Percentiles rank a stretch among this genome's conserved stretches.
phyloP scores from a whole-genome alignment of 2,888 invertebrate genomes.

The Caenorhabditis zanzibari region DNA sequence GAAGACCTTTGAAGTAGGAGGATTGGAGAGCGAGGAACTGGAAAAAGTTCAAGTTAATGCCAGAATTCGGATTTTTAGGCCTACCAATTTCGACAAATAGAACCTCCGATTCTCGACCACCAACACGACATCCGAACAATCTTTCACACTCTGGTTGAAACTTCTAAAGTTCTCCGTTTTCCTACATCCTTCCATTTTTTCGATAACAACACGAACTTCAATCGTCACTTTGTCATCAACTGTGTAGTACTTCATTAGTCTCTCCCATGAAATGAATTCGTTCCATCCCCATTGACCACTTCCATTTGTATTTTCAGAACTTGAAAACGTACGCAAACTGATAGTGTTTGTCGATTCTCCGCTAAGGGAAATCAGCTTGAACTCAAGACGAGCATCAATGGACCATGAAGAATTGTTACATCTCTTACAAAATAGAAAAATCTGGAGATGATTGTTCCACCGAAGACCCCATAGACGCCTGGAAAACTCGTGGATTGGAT shows the following conservation, averaged over 20 bases:
- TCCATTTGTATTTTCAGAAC: too few species aligned
- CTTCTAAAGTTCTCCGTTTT: not conserved
- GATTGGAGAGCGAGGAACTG: conserved; percentile 2
- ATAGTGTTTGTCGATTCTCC: too few species aligned
- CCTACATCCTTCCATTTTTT: not conserved
- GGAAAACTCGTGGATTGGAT: too few species aligned
- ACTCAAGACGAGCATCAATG: too few species aligned
- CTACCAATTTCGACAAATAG: not conserved
- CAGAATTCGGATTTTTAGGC: too few species aligned
- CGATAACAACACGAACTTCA: not conserved
- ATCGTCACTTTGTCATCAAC: not conserved
- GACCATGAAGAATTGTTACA: too few species aligned
- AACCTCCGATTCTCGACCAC: not conserved
- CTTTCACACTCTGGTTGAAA: not conserved
- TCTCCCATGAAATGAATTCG: not conserved
- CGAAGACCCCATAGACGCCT: too few species aligned
- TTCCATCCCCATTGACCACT: too few species aligned
- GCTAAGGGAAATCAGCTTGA: too few species aligned
- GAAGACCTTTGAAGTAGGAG: not conserved
- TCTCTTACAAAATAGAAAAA: too few species aligned
- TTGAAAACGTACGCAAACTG: too few species aligned
- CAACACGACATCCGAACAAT: not conserved
- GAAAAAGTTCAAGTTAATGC: not conserved
- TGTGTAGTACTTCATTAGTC: not conserved
- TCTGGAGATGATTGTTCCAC: too few species aligned